Evolutionary conservation across 1,140 invertebrate genomes (phyloP).

Genomic region (Himalopsyche phryganea): DNA sequence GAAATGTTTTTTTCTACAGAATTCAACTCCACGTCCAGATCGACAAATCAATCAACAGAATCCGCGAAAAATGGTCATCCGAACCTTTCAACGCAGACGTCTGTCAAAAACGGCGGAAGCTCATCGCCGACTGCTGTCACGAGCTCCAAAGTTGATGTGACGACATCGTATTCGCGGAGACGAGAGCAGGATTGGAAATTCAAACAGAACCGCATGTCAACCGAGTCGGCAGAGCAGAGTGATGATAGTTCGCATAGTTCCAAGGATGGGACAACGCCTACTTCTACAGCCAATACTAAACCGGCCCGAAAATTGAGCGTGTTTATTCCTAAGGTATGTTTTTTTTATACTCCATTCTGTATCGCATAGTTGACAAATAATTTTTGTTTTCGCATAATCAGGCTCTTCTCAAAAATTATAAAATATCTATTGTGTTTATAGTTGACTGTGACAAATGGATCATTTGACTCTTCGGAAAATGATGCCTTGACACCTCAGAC

Average conservation of each 20-base stretch:
- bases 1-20: too few relatives aligned
- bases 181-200: background rate
- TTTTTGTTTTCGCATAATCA: too few relatives aligned
- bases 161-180: conserved; percentile 2
- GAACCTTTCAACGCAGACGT: background rate
- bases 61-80: conserved; percentile 3
- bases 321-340: conserved; percentile 48
- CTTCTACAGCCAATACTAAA: conserved; percentile 10
- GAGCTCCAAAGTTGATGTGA: background rate
- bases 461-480: background rate
- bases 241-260: background rate
- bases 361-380: too few relatives aligned
- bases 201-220: conserved; percentile 2
- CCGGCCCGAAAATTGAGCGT: conserved; percentile 42
- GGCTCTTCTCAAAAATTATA: too few relatives aligned
- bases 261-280: background rate
- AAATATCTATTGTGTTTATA: background rate
- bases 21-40: too few relatives aligned
- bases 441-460: conserved; percentile 7
- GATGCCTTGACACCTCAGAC: conserved; percentile 46
- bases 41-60: background rate
- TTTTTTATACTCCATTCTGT: too few relatives aligned
- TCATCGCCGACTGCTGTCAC: too few relatives aligned
- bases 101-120: background rate
- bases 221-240: conserved; percentile 1